Base-by-base conservation (phyloP, 2,888 invertebrate genomes). In the Metellina segmentata region DNA sequence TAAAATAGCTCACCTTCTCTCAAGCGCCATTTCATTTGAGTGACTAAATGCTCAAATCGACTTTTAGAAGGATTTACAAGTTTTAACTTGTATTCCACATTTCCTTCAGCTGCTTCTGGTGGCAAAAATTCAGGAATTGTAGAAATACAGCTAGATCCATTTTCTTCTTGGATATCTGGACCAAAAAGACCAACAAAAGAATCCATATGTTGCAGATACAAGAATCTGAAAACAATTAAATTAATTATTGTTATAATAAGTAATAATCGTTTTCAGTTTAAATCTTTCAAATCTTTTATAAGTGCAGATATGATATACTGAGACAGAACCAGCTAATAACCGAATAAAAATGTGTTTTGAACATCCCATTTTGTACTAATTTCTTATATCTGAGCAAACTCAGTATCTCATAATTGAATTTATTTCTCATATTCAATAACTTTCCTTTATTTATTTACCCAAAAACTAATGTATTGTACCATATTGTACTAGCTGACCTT, bases 1-100 rank as follows among this genome's bases (percentile, higher is more conserved):
- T 16, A 69, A 52, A n/a, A 79, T 9, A 7, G 78, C 74, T 81
- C 89, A 93, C 94, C 98, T 95, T 98, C 98, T 0, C 98, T 96
- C 11, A 99, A 96, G 0, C 99, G 96, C 99, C 99, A 99, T 96
- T 99, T 99, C 96, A 99, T 96, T 89, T 99, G 99, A 0, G 99
- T 99, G 34, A 99, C 98, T 53, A 99, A 96, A 95, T 99, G 99
- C 95, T 99, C 98, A 94, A 98, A 97, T 92, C 99, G 96, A 94
- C 97, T 97, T 94, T 97, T 97, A 48, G 98, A 97, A 0, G 99
- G 98, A 95, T 97, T 97, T 8, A 99, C 97, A 89, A 99, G 96
- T 94, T 99, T 98, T 90, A 99, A 95, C 95, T 99, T 99, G 95
- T 99, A 99, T 95, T 99, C 99, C 53, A 99, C 97, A 95, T 99